Conservation (phyloP, 2,888 invertebrate genomes). For the Itoplectis maculator region DNA sequence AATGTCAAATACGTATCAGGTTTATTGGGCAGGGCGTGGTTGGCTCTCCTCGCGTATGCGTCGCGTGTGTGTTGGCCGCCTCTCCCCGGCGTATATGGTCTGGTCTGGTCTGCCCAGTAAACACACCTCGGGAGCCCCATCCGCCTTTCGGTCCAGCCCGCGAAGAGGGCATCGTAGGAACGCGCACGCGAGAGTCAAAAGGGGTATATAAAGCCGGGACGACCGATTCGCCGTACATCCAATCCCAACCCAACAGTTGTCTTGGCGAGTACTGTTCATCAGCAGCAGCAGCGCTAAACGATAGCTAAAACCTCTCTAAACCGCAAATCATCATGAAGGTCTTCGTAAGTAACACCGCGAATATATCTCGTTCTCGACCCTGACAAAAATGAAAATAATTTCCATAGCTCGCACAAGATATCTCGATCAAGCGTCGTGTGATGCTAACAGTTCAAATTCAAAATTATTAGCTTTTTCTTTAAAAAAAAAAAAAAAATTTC, state of each 20-base stretch:
- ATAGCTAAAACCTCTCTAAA: constrained; percentile 67
- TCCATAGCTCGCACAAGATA: no score
- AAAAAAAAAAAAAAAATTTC: not conserved
- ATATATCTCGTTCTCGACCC: not conserved
- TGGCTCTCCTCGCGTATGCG: constrained; percentile 57
- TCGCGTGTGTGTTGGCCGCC: no score
- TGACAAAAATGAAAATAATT: not conserved
- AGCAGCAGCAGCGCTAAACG: constrained; percentile 76
- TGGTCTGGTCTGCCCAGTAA: no score
- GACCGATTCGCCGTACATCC: constrained; percentile 65
- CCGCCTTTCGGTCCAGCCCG: constrained; percentile 55
- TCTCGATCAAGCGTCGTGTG: not conserved
- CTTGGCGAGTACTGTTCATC: constrained; percentile 78
- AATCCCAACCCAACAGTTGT: constrained; percentile 72
- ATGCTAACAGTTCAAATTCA: not conserved
- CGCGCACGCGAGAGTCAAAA: constrained; percentile 51
- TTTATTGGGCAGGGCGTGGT: constrained; percentile 77
- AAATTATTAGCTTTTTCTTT: not conserved
- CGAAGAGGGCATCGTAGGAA: constrained; percentile 44
- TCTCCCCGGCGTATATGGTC: constrained; percentile 24
- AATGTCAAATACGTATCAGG: constrained; percentile 74
- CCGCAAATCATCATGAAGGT: constrained; percentile 73
- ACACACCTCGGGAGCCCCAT: constrained; percentile 60
- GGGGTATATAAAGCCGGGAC: constrained; percentile 75
- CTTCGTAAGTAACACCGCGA: constrained; percentile 73